Conservation (phyloP, 64 coral and sea anemone genomes). For the Astreopora myriophthalma region DNA sequence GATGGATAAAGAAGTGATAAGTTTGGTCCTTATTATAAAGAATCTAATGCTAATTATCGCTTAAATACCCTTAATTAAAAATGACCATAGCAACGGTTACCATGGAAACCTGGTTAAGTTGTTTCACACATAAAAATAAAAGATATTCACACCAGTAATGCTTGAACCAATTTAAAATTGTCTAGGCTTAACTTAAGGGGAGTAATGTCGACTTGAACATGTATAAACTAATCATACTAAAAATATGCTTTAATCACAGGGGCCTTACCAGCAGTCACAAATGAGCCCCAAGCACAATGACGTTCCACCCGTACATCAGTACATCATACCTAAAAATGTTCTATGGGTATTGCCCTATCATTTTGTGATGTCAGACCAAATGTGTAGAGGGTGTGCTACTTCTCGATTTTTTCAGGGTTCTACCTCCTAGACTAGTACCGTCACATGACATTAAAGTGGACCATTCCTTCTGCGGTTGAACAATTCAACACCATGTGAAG, state of each 20-base stretch:
- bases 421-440: no score
- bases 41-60: neutral
- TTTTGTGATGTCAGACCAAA: neutral
- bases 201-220: neutral
- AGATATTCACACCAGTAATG: neutral
- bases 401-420: no score
- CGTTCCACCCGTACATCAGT: neutral
- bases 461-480: no score
- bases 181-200: neutral
- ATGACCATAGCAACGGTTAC: neutral
- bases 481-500: no score
- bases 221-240: neutral
- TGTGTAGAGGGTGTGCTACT: neutral
- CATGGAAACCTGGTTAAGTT: neutral
- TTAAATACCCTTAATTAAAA: neutral
- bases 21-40: neutral
- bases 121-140: neutral
- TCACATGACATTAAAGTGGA: no score
- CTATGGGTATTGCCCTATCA: neutral
- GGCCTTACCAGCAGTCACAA: neutral
- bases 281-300: neutral
- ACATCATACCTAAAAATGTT: neutral
- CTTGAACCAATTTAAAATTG: neutral
- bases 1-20: neutral
- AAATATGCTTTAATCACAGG: neutral